Base-by-base conservation (phyloP, 2,888 invertebrate species). In the Mesoligia furuncula region DNA sequence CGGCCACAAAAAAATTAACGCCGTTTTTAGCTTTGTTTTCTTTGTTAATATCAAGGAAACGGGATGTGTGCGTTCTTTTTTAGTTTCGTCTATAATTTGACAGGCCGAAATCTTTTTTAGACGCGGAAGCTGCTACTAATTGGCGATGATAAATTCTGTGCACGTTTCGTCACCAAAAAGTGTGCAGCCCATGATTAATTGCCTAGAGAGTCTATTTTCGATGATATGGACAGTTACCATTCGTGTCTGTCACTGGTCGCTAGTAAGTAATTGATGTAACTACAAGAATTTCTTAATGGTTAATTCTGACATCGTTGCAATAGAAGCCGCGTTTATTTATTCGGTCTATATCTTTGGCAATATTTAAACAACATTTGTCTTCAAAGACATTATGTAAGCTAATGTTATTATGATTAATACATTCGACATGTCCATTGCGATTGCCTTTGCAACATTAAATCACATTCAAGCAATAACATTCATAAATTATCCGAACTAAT, bases 81-180 rank as follows among this genome's bases (percentile, higher is more conserved):
- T 83, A 79, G 81, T 85, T 90, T 91, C 87, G 90, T 90, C 87
- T 84, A 89, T 88, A 88, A 89, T 90, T 92, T 91, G 92, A 92
- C 91, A 90, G 87, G 90, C 88, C 84, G 87, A 87, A 78, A 83
- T 68, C 76, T 89, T 88, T 90, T 93, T 87, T 90, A 89, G 88
- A 95, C 93, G 90, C 95, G 95, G 95, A 96, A 95, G 93, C 87
- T 75, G 78, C 81, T 74, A 77, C 92, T 94, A 95, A 95, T 95
- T 95, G 93, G 92, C 91, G 90, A 92, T 92, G 93, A 95, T 94
- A 93, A 94, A 94, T 94, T 91, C 83, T 84, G 75, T 90, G 89
- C 90, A 92, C 88, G 89, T 92, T 90, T 90, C 91, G 81, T 88
- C 90, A 89, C 87, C 79, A 80, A 90, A 89, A 89, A 87, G 66